Evolutionary conservation across 2,888 invertebrate genomes (phyloP).

Genomic region (Hofmannophila pseudospretella): DNA sequence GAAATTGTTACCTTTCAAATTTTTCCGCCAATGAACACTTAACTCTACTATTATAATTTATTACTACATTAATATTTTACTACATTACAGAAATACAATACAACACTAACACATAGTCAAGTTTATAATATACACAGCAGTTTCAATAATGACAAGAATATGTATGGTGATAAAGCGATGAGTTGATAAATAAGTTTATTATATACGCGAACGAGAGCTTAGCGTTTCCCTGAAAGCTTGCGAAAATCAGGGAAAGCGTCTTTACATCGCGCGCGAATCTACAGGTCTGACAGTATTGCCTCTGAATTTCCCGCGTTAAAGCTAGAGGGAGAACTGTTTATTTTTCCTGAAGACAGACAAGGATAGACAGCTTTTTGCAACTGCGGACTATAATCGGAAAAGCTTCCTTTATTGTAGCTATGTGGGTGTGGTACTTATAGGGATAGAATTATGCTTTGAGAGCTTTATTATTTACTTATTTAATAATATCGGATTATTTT

Average conservation of each 20-base stretch:
- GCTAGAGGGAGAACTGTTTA: conserved; percentile 26
- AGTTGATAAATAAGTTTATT: neutral
- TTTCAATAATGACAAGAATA: too few relatives aligned
- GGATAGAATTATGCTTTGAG: neutral
- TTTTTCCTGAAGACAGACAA: conserved; percentile 23
- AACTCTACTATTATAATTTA: too few relatives aligned
- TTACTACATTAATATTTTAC: too few relatives aligned
- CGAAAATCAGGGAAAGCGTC: conserved; percentile 44
- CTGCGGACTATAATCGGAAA: conserved; percentile 33
- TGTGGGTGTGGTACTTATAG: conserved; percentile 7
- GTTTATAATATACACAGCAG: too few relatives aligned
- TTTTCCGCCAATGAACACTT: too few relatives aligned
- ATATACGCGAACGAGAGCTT: neutral
- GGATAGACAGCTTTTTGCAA: conserved; percentile 26
- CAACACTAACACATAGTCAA: neutral
- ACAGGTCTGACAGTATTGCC: conserved; percentile 64
- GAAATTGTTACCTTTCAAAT: too few relatives aligned
- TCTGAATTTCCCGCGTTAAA: conserved; percentile 55
- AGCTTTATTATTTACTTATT: too few relatives aligned
- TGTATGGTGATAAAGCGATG: neutral
- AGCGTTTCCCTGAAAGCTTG: conserved; percentile 19
- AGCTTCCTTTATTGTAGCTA: conserved; percentile 33
- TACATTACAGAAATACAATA: too few relatives aligned
- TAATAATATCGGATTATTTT: too few relatives aligned
- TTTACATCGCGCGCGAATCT: conserved; percentile 51